Evolutionary conservation across 2,888 invertebrate genomes (phyloP).

Genomic region (Panzeria rudis): DNA sequence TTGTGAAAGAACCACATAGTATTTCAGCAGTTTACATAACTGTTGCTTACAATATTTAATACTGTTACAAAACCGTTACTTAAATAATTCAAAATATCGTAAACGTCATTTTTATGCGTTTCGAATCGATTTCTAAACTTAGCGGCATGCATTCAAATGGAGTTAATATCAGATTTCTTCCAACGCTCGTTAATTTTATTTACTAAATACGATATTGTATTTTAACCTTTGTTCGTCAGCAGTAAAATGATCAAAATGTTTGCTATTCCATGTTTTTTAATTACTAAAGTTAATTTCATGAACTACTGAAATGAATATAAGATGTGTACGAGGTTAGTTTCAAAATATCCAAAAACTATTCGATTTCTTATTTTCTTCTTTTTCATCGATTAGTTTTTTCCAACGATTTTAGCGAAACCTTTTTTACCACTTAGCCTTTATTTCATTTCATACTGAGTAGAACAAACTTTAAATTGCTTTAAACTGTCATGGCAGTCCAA

Average conservation of each 20-base stretch:
- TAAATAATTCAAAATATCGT: neutral
- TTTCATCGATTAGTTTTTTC: neutral
- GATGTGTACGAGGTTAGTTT: neutral
- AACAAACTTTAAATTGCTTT: too few species aligned
- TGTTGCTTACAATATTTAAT: neutral
- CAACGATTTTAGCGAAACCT: too few species aligned
- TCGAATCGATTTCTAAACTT: neutral
- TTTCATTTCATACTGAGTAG: too few species aligned
- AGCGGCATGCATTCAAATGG: neutral
- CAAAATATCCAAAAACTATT: neutral
- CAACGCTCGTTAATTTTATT: slow-evolving; percentile 1
- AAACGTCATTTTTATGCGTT: neutral
- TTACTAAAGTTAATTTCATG: slow-evolving; percentile 40
- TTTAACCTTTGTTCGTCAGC: neutral
- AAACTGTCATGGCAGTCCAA: too few species aligned
- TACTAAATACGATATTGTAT: neutral
- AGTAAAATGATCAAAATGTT: neutral
- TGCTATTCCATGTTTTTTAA: slow-evolving; percentile 9
- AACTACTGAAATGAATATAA: neutral
- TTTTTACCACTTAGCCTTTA: too few species aligned
- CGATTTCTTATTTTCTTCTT: neutral
- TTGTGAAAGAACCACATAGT: too few species aligned
- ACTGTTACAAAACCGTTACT: neutral
- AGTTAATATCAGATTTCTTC: neutral
- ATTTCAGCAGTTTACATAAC: neutral